Percentiles rank a stretch among this genome's conserved stretches.
Conservation (phyloP, 2,797 vertebrate genomes). For the Neomorphus geoffroyi region DNA sequence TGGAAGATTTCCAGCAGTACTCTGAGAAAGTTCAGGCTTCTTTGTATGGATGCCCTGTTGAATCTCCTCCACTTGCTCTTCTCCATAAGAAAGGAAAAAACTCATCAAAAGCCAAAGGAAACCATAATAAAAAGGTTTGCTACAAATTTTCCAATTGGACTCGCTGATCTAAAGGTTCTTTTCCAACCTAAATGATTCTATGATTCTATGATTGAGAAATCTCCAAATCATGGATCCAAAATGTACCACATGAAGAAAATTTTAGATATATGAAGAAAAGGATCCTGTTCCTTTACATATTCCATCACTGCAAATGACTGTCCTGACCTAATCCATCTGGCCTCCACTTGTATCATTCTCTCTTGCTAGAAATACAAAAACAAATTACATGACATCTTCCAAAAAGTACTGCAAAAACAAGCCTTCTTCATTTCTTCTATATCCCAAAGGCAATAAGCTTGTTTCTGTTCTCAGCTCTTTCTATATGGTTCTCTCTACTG, state of each 20-base stretch:
- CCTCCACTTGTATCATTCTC: background rate
- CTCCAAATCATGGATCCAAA: background rate
- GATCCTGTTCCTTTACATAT: background rate
- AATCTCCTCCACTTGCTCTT: conserved; percentile 83
- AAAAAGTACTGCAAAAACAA: background rate
- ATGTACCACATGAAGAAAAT: background rate
- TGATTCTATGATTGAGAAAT: background rate
- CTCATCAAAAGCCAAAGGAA: conserved; percentile 79
- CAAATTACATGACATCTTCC: background rate
- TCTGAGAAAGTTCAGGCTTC: conserved; percentile 87
- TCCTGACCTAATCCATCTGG: background rate
- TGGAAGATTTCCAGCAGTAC: conserved; percentile 95
- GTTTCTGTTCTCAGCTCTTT: background rate
- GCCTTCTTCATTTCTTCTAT: background rate
- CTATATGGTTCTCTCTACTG: background rate
- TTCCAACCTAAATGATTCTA: too few relatives aligned
- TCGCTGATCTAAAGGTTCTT: too few relatives aligned
- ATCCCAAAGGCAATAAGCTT: background rate
- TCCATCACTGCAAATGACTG: background rate
- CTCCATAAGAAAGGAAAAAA: conserved; percentile 80
- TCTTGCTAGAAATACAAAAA: background rate
- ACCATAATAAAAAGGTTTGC: conserved; percentile 86
- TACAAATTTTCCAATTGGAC: background rate
- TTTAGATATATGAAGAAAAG: background rate
- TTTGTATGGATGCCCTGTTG: conserved; percentile 90